Base-by-base conservation (phyloP, 2,797 vertebrate species). In the Sebastes goodei region DNA sequence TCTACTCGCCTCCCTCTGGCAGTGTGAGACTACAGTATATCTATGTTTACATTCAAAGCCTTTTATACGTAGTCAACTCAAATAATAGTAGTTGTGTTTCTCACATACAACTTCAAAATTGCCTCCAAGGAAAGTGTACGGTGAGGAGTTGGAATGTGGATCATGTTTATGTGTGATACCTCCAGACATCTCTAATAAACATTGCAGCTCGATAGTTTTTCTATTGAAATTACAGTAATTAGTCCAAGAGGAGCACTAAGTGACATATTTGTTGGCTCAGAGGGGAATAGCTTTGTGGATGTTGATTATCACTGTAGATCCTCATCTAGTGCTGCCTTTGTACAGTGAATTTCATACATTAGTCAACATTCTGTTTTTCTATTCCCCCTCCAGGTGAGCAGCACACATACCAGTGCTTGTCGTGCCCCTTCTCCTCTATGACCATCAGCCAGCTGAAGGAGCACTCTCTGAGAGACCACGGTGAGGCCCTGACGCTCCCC, bases 401-500 rank as follows among this genome's bases (percentile, higher is more conserved):
- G 96, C 96, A 98, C 96, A 96, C 96, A 57, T 99, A 99, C 95
- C 98, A 97, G 95, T 99, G 98, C 95, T 96, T 98, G 82, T 98
- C 97, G 79, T 99, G 98, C 93, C 90, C 97, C 30, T 98, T 98
- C 96, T 98, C 98, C 94, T 97, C 98, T 71, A 96, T 97, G 96
- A 99, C 98, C 94, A 98, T 99, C 96, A 98, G 97, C 94, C 98
- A 97, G 94, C 95, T 99, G 94, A 99, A 98, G 96, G 98, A 99
- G 93, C 98, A 99, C 88, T 98, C 97, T 65, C 96, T 99, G 94
- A 97, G 94, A 94, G 97, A 97, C 93, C 98, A 99, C 27, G 98
- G 98, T 56, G 97, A 99, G 94, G 95, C 95, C 69, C 95, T 99
- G 91, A 98, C 97, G 84, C 96, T 99, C 80, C 95, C 97, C 86